Percentiles rank a stretch among this genome's conserved stretches.
Conservation (phyloP, 1,140 invertebrate genomes). For the Drosophila neocordata region DNA sequence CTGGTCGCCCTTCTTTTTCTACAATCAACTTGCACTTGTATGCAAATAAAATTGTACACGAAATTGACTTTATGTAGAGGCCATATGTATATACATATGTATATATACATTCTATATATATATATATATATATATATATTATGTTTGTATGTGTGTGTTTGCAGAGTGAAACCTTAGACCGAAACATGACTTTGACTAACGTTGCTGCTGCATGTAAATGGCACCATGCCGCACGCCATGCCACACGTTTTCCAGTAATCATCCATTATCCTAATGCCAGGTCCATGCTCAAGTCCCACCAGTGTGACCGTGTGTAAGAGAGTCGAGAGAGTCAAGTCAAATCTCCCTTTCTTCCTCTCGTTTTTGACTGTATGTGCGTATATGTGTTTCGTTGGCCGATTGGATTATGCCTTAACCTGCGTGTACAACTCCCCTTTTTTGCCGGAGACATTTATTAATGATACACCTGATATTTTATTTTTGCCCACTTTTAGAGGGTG, state of each 20-base stretch:
- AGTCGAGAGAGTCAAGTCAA: not conserved
- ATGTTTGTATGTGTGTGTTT: constrained; percentile 27
- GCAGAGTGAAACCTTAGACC: constrained; percentile 56
- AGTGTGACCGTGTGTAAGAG: constrained; percentile 37
- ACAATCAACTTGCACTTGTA: constrained; percentile 43
- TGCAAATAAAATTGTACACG: constrained; percentile 79
- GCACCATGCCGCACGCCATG: constrained; percentile 61
- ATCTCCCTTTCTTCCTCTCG: not conserved
- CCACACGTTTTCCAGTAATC: constrained; percentile 77
- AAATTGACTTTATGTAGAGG: constrained; percentile 68
- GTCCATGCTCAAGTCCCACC: constrained; percentile 56
- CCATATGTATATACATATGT: not conserved
- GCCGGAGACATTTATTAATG: constrained; percentile 71
- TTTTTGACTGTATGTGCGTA: constrained; percentile 27
- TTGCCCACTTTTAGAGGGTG: constrained; percentile 38
- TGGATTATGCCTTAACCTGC: constrained; percentile 67
- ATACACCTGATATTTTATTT: constrained; percentile 47
- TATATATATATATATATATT: not conserved
- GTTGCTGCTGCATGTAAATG: constrained; percentile 77
- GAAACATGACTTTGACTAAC: constrained; percentile 77
- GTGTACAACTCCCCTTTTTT: constrained; percentile 44
- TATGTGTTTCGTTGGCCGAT: constrained; percentile 42
- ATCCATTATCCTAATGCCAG: constrained; percentile 80
- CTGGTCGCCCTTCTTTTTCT: constrained; percentile 24
- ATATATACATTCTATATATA: constrained; percentile 17